These are phyloP conservation scores for Pissodes strobi DNA, from an alignment of 1,140 invertebrate species.

Conservation along the genomic window DNA sequence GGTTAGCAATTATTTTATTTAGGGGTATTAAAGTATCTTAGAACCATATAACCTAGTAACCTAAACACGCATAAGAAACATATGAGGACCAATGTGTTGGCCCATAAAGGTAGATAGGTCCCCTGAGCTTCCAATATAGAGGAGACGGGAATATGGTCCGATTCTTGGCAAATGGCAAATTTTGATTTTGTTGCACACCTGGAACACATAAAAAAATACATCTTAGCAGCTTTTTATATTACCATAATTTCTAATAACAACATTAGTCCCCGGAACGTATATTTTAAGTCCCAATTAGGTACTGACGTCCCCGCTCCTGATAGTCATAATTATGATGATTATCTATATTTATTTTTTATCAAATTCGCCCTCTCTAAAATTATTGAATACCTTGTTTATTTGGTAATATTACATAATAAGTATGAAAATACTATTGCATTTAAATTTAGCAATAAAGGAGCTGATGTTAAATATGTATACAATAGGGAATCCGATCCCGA, in stretches of 20 bases:
- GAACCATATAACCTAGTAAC: constrained; percentile 73
- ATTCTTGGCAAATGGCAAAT: constrained; percentile 67
- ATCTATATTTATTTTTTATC: too few relatives aligned
- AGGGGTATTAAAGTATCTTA: constrained; percentile 73
- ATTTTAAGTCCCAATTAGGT: background rate
- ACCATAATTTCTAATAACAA: background rate
- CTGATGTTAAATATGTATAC: too few relatives aligned
- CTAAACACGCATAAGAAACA: constrained; percentile 75
- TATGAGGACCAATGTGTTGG: constrained; percentile 75
- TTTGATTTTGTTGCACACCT: constrained; percentile 72
- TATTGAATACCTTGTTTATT: too few relatives aligned
- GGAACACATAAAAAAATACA: constrained; percentile 43
- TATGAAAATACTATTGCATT: too few relatives aligned
- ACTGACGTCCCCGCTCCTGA: constrained; percentile 7
- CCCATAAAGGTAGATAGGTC: constrained; percentile 69
- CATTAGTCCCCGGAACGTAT: background rate
- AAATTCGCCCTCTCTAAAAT: too few relatives aligned
- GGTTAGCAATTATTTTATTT: constrained; percentile 54
- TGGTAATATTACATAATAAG: too few relatives aligned
- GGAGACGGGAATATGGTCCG: constrained; percentile 66
- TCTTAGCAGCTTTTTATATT: constrained; percentile 1
- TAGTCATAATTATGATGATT: too few relatives aligned
- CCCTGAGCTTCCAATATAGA: constrained; percentile 71
- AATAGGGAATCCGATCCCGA: too few relatives aligned
- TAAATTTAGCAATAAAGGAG: too few relatives aligned